A percentile compares a stretch with the other conserved stretches of the same genome.
Evolutionary conservation across 2,888 invertebrate genomes (phyloP).

Genomic region (Zygaena filipendulae): DNA sequence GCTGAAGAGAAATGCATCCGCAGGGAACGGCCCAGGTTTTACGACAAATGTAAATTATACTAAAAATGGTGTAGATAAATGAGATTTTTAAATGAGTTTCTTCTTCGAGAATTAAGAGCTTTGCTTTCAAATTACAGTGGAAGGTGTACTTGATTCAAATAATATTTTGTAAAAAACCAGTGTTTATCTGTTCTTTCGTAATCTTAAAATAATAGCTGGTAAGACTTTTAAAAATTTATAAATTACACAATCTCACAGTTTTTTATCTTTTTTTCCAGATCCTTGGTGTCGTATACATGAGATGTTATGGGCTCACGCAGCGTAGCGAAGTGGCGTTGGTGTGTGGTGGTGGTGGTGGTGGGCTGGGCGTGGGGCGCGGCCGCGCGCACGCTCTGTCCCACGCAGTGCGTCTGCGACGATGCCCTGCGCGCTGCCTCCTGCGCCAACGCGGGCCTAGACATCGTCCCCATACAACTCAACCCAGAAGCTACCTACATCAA

Average conservation of each 20-base stretch:
- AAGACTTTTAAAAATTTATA: constrained; percentile 1
- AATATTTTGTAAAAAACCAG: neutral
- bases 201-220: neutral
- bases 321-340: constrained; percentile 62
- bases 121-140: constrained; percentile 7
- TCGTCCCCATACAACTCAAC: constrained; percentile 89
- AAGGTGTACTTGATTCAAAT: constrained; percentile 5
- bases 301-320: constrained; percentile 64
- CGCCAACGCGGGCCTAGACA: constrained; percentile 81
- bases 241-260: constrained; percentile 6
- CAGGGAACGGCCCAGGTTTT: constrained; percentile 37
- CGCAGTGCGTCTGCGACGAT: constrained; percentile 85
- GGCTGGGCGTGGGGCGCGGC: constrained; percentile 64
- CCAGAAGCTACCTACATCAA: constrained; percentile 87
- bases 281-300: constrained; percentile 52
- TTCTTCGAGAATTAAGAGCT: constrained; percentile 11
- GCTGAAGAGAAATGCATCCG: constrained; percentile 29
- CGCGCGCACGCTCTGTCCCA: constrained; percentile 77
- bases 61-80: constrained; percentile 44
- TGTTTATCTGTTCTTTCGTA: neutral
- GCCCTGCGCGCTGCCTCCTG: constrained; percentile 79
- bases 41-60: constrained; percentile 49
- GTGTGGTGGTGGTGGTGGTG: constrained; percentile 64
- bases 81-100: constrained; percentile 23
- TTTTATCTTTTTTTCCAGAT: constrained; percentile 41